Percentiles rank a stretch among this genome's conserved stretches.
phyloP scores from a whole-genome alignment of 2,888 invertebrate genomes.

The Eumerus sabulonum region DNA sequence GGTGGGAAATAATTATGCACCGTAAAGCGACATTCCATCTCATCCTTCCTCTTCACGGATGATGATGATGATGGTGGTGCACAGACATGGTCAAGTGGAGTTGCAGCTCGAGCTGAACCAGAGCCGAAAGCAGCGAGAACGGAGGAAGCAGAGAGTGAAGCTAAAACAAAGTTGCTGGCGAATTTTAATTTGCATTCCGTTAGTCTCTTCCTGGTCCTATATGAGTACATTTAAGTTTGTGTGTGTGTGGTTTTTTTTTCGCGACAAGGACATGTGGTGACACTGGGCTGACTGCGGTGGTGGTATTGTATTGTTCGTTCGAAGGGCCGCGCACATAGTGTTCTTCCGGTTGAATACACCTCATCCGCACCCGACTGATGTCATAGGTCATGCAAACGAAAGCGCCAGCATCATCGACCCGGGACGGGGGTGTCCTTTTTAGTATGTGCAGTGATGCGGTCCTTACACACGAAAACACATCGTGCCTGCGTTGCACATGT shows the following conservation, averaged over 20 bases:
- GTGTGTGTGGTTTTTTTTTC: background rate
- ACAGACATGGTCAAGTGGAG: slow-evolving; percentile 32
- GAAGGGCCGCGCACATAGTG: slow-evolving; percentile 25
- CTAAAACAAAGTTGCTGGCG: slow-evolving; percentile 27
- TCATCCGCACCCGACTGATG: slow-evolving; percentile 57
- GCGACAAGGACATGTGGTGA: slow-evolving; percentile 14
- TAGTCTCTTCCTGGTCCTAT: slow-evolving; percentile 1
- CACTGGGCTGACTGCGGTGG: too few species aligned
- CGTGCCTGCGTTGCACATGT: slow-evolving; percentile 40
- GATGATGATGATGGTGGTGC: too few species aligned
- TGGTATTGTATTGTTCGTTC: too few species aligned
- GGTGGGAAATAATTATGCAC: slow-evolving; percentile 56
- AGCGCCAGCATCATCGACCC: slow-evolving; percentile 24
- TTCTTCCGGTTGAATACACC: slow-evolving; percentile 54
- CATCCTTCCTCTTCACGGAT: too few species aligned
- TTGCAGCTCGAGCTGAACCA: too few species aligned
- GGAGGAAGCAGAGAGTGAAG: slow-evolving; percentile 1
- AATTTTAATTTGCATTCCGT: slow-evolving; percentile 50
- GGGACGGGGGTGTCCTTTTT: slow-evolving; percentile 42
- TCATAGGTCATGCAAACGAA: slow-evolving; percentile 53
- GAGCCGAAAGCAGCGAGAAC: too few species aligned
- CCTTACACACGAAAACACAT: slow-evolving; percentile 57
- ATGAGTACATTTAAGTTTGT: too few species aligned
- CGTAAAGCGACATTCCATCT: slow-evolving; percentile 11
- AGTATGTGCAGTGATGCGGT: slow-evolving; percentile 61